Evolutionary conservation across 2,113 vertebrate genomes (phyloP).

Genomic region (Oceanites oceanicus): DNA sequence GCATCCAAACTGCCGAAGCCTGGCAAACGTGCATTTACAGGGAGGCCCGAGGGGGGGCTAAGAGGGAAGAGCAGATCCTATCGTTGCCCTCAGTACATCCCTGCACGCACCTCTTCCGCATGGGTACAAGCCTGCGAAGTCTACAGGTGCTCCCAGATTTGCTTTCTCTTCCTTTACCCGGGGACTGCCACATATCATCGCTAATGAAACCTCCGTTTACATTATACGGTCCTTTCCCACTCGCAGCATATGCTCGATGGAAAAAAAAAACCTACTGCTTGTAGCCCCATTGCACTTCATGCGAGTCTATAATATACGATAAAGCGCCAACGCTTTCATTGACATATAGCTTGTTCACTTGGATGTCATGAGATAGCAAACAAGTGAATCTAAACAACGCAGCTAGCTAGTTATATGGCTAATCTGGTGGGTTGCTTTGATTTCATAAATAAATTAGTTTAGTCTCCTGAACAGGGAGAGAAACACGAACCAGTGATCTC

Average conservation of each 20-base stretch:
- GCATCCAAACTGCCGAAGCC: background rate
- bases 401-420: slow-evolving; percentile 61
- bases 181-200: slow-evolving; percentile 3
- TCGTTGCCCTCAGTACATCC: background rate
- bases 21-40: background rate
- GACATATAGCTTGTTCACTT: slow-evolving; percentile 72
- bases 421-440: slow-evolving; percentile 57
- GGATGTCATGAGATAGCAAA: slow-evolving; percentile 67
- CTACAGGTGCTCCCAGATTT: slow-evolving; percentile 8
- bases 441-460: slow-evolving; percentile 66
- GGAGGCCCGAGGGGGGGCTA: background rate
- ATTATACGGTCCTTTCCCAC: slow-evolving; percentile 42
- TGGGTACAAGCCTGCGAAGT: background rate
- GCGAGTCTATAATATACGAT: slow-evolving; percentile 52
- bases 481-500: slow-evolving; percentile 9
- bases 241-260: slow-evolving; percentile 59
- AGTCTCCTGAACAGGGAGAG: slow-evolving; percentile 23
- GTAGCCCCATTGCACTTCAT: slow-evolving; percentile 61
- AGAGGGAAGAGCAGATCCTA: background rate
- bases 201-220: slow-evolving; percentile 60
- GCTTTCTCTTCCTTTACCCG: background rate
- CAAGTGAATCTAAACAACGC: slow-evolving; percentile 48
- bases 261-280: slow-evolving; percentile 42
- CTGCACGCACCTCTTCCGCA: background rate
- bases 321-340: slow-evolving; percentile 63